Percentiles rank a stretch among this genome's conserved stretches.
These are phyloP conservation scores for Tragopan temminckii DNA, from an alignment of 2,797 vertebrate species.

Conservation along the genomic window DNA sequence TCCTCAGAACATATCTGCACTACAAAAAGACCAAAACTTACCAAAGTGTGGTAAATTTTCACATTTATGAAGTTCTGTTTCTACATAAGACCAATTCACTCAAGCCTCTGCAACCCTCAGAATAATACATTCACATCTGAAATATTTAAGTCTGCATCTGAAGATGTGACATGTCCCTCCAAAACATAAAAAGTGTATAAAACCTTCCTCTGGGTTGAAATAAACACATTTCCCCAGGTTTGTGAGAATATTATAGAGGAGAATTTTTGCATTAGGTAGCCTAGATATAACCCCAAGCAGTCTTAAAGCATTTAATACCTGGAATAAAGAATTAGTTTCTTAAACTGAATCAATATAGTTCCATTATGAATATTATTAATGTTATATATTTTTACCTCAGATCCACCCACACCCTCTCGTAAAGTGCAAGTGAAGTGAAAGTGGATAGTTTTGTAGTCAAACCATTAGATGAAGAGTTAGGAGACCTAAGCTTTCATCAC, in stretches of 20 bases:
- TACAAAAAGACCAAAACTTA: not conserved
- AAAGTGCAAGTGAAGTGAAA: not conserved
- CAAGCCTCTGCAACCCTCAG: not conserved
- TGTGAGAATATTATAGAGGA: not conserved
- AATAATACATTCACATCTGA: not conserved
- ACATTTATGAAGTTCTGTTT: not conserved
- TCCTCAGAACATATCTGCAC: not conserved
- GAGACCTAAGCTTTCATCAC: constrained; percentile 34
- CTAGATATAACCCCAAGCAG: not conserved
- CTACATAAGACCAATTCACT: not conserved
- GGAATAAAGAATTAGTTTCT: not conserved
- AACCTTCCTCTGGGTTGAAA: not conserved
- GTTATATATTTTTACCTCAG: not conserved
- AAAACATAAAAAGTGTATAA: not conserved
- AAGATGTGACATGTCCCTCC: not conserved
- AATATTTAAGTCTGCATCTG: not conserved
- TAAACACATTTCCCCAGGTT: not conserved
- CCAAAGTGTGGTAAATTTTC: not conserved
- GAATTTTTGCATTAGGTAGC: not conserved
- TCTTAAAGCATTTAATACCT: constrained; percentile 11
- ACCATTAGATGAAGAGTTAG: not conserved
- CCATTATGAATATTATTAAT: not conserved
- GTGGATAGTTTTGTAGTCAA: not conserved
- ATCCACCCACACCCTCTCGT: not conserved
- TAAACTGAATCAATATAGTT: not conserved